Percentiles rank a stretch among this genome's conserved stretches.
Conservation (phyloP, 2,888 invertebrate genomes). For the Hesperia comma region DNA sequence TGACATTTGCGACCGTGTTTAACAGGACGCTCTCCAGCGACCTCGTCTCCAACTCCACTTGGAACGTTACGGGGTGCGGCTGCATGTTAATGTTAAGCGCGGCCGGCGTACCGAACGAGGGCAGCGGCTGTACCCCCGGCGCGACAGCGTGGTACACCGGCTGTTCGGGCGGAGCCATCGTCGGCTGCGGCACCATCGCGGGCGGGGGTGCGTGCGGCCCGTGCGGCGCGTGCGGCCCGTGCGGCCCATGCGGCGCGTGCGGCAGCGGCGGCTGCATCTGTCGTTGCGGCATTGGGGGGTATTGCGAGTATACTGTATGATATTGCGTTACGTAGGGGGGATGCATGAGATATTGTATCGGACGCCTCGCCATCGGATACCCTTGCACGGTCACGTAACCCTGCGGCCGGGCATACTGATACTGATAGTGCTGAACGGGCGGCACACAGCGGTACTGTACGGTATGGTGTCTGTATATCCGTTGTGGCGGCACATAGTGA, state of each 20-base stretch:
- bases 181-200: too few relatives aligned
- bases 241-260: not conserved
- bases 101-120: slow-evolving; percentile 14
- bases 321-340: too few relatives aligned
- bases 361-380: not conserved
- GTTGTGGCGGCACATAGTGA: too few relatives aligned
- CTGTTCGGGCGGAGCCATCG: too few relatives aligned
- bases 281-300: not conserved
- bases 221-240: not conserved
- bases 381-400: too few relatives aligned
- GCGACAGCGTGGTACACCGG: not conserved
- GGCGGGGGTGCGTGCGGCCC: too few relatives aligned
- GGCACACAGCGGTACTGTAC: too few relatives aligned
- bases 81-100: slow-evolving; percentile 39
- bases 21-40: slow-evolving; percentile 59
- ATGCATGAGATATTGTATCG: too few relatives aligned
- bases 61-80: slow-evolving; percentile 59
- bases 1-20: slow-evolving; percentile 39
- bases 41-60: slow-evolving; percentile 65
- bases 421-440: too few relatives aligned
- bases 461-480: too few relatives aligned
- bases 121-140: not conserved
- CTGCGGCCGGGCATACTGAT: too few relatives aligned
- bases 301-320: too few relatives aligned
- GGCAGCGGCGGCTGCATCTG: not conserved